phyloP scores from a whole-genome alignment of 2,888 invertebrate species.

The Pristionchus mayeri region DNA sequence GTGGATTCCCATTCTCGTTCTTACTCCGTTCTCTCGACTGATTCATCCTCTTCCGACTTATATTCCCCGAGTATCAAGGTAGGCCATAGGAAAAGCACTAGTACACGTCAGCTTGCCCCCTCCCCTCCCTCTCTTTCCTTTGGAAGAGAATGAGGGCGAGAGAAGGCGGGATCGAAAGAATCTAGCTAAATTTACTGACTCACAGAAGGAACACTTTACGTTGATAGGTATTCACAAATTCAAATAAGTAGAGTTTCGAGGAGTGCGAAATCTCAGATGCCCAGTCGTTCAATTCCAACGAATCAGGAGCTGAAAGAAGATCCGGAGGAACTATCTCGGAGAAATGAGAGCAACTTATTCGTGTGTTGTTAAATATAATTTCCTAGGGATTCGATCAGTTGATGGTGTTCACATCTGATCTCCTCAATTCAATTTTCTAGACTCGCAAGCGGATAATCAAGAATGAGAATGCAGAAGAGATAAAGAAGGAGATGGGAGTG shows the following conservation, averaged over 20 bases:
- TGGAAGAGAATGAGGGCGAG: neutral
- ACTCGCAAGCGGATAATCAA: too few relatives aligned
- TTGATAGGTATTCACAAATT: too few relatives aligned
- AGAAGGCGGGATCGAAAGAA: too few relatives aligned
- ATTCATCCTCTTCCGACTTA: neutral
- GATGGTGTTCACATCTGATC: too few relatives aligned
- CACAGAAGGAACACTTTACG: too few relatives aligned
- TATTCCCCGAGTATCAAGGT: neutral
- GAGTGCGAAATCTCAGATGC: too few relatives aligned
- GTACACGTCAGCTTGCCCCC: neutral
- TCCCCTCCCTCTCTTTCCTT: neutral
- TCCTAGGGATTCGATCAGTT: too few relatives aligned
- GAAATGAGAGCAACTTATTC: neutral
- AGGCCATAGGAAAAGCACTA: neutral
- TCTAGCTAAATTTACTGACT: too few relatives aligned
- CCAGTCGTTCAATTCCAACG: too few relatives aligned
- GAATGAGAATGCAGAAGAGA: neutral
- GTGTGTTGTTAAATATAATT: neutral
- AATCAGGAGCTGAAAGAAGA: neutral
- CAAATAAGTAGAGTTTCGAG: too few relatives aligned
- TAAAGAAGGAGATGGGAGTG: neutral
- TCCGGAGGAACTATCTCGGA: neutral
- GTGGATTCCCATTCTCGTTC: neutral
- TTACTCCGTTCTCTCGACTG: neutral
- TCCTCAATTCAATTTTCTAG: too few relatives aligned